Evolutionary conservation across 2,113 vertebrate genomes (phyloP), one percentile per base, ranked within the genome.

Genomic region (Monarcha castaneiventris): DNA sequence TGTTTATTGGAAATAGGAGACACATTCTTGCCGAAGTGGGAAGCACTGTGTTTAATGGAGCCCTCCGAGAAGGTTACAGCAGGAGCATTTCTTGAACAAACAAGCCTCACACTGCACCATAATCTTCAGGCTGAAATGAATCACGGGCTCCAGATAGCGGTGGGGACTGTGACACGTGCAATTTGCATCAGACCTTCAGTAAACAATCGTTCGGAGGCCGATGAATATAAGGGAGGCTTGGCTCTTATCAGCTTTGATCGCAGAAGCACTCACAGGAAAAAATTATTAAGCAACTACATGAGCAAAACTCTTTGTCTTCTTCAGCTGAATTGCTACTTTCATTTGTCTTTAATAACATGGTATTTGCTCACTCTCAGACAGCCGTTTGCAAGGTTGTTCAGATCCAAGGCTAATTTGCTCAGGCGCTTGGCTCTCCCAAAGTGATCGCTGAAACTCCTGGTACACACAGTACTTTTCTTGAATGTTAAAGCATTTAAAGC

Each of bases 281-380:
- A 92, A 96, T 56, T 72, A 77, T 87, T 94, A 76, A 88, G 94
- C 84, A 82, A 72, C 79, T 84, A 59, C 74, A 54, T 20, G 91
- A 95, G 93, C 76, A 95, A 96, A 96, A 87, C 86, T 91, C 96
- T 93, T 95, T 92, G 92, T 91, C 95, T 92, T 78, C 58, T 76
- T 62, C 90, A 75, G 76, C 9, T 90, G 92, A 91, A 96, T 95
- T 96, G 96, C 88, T 94, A 81, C 93, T 96, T 96, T 90, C 92
- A 72, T 96, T 96, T 95, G 88, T 94, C 96, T 96, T 93, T 94
- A 96, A 94, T 96, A 96, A 97, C 41, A 89, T 13, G 94, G 93
- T 94, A 67, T 96, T 97, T 96, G 93, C 92, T 96, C 93, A 81
- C 93, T 84, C 76, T 75, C 39, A 92, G 95, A 79, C 96, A 96